Evolutionary conservation across 2,888 invertebrate species (phyloP).

Genomic region (Caenorhabditis sinica): DNA sequence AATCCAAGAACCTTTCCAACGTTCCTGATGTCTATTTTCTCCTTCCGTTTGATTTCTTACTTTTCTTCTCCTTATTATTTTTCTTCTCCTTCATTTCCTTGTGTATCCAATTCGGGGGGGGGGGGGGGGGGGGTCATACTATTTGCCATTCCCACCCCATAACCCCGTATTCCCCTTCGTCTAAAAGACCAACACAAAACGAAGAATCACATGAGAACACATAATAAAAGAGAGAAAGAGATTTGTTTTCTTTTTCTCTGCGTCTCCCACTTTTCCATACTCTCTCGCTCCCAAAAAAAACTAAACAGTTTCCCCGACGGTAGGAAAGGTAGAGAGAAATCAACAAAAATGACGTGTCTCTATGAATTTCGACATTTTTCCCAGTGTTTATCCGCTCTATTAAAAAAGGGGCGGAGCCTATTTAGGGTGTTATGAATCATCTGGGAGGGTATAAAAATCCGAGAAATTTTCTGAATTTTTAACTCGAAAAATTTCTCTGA

Average conservation of each 20-base stretch:
- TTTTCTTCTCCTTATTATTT: not conserved
- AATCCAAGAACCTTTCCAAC: not conserved
- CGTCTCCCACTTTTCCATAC: conserved; percentile 1
- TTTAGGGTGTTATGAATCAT: conserved; percentile 7
- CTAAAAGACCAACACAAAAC: not conserved
- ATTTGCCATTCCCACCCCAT: conserved; percentile 1
- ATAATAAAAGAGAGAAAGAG: not conserved
- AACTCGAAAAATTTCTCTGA: not conserved
- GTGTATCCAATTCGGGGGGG: no score
- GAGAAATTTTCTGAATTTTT: not conserved
- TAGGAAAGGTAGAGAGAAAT: no score
- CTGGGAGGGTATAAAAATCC: not conserved
- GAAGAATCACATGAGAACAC: conserved; percentile 4
- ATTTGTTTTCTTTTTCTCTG: conserved; percentile 5
- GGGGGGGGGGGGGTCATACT: not conserved
- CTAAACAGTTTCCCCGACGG: not conserved
- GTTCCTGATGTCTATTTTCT: not conserved
- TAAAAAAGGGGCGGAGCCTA: conserved; percentile 1
- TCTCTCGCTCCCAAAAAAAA: not conserved
- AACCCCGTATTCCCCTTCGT: not conserved
- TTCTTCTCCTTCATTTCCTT: not conserved
- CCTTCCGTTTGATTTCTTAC: not conserved
- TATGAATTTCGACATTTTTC: conserved; percentile 11
- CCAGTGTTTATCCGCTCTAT: not conserved
- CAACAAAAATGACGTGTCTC: conserved; percentile 32